A percentile compares a stretch with the other conserved stretches of the same genome.
These are phyloP conservation scores for Thalassoma bifasciatum DNA, from an alignment of 2,113 vertebrate species.

Conservation along the genomic window DNA sequence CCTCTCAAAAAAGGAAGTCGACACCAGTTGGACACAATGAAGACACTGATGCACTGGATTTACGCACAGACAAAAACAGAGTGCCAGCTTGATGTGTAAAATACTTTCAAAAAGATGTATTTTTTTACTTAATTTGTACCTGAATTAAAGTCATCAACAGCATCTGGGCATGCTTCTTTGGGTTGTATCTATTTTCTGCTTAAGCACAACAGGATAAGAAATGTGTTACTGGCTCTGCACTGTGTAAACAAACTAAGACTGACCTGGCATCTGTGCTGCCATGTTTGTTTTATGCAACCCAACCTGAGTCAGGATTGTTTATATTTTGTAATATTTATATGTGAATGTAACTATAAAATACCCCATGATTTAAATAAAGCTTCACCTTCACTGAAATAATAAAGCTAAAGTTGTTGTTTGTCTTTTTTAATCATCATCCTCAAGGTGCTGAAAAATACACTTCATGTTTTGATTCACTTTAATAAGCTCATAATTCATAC, in stretches of 20 bases:
- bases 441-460: background rate
- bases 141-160: background rate
- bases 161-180: background rate
- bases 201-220: too few relatives aligned
- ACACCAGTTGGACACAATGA: background rate
- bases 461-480: background rate
- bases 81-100: background rate
- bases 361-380: background rate
- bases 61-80: background rate
- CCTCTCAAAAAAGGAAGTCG: background rate
- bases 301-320: background rate
- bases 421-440: background rate
- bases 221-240: background rate
- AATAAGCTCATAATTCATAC: background rate
- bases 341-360: conserved; percentile 21
- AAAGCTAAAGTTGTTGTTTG: background rate
- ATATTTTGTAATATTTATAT: background rate
- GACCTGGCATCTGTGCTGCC: background rate
- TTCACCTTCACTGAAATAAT: background rate
- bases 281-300: background rate
- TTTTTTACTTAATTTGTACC: conserved; percentile 17
- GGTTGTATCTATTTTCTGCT: background rate
- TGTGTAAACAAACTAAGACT: background rate
- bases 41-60: background rate
- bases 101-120: background rate